A percentile compares a stretch with the other conserved stretches of the same genome.
These are phyloP conservation scores for Aspidoscelis tigris DNA, from an alignment of 2,113 vertebrate genomes.

Conservation along the genomic window DNA sequence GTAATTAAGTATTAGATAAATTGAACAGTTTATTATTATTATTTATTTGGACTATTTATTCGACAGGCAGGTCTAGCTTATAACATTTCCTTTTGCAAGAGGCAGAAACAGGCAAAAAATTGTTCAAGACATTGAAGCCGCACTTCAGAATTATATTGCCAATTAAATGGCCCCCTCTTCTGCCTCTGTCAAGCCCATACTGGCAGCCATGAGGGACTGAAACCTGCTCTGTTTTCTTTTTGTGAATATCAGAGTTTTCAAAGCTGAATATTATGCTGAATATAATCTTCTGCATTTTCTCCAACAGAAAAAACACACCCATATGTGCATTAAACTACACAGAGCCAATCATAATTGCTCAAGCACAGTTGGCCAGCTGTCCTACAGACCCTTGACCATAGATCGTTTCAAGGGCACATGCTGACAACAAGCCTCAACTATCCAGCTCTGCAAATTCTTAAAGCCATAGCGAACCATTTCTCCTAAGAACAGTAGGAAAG, in stretches of 20 bases:
- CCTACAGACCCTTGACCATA: background rate
- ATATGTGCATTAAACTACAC: background rate
- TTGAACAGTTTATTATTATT: background rate
- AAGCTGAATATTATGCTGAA: background rate
- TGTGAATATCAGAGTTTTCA: background rate
- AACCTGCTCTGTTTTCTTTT: background rate
- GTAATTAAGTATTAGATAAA: background rate
- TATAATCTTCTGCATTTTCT: background rate
- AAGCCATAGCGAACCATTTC: background rate
- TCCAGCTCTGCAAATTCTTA: background rate
- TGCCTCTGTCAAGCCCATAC: background rate
- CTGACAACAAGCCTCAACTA: background rate
- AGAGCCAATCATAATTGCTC: background rate
- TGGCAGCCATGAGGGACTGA: background rate
- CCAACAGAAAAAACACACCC: background rate
- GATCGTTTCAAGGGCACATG: background rate
- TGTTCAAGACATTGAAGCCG: too few relatives aligned
- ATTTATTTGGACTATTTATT: background rate
- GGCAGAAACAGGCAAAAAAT: background rate
- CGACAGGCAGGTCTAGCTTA: constrained; percentile 8
- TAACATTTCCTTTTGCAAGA: constrained; percentile 9
- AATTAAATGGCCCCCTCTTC: background rate
- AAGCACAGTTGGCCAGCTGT: background rate
- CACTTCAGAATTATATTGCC: too few relatives aligned
- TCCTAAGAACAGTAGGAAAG: background rate